Evolutionary conservation across 2,113 vertebrate species (phyloP), one percentile per base, ranked within the genome.

Genomic region (Tretioscincus oriximinensis): DNA sequence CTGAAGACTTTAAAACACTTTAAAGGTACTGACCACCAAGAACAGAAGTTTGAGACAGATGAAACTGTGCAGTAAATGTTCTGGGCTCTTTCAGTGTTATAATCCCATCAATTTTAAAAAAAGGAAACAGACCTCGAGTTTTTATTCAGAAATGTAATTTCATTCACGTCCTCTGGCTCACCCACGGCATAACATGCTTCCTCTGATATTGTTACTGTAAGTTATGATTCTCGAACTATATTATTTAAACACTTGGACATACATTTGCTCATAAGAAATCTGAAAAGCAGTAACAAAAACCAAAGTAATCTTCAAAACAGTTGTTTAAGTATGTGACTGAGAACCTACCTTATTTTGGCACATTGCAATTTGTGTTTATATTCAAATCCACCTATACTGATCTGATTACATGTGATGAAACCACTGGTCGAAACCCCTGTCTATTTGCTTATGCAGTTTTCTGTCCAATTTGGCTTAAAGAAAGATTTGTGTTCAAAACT

Each of bases 21-120:
- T 82, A 83, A n/a, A 29, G 14, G 12, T 1, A 54, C 18, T 73
- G 79, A 75, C 45, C 79, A 26, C n/a, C n/a, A 77, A 81, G 41
- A 73, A 7, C 64, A 80, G 83, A 89, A 87, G 67, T 54, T 82
- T 68, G 71, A 81, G 86, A 81, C 47, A 67, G 74, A 76, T 64
- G 80, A 77, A 31, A 84, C 54, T 5, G 61, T 73, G 72, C 45
- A 41, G 54, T 31, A 35, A 58, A 21, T 81, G 2, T 0, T 68
- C 11, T 76, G 8, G 20, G 80, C 35, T 51, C 67, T 51, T 86
- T 81, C 71, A 76, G 72, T 78, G 61, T 29, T 82, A 11, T 83
- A 68, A 83, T 72, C 66, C 61, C 78, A 16, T 45, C 31, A 79
- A 16, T 58, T 18, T 54, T 5, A 85, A 80, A 81, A 76, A 22